A percentile compares a stretch with the other conserved stretches of the same genome.
These are phyloP conservation scores for Aleiodes testaceus DNA, from an alignment of 2,888 invertebrate genomes.

Conservation along the genomic window DNA sequence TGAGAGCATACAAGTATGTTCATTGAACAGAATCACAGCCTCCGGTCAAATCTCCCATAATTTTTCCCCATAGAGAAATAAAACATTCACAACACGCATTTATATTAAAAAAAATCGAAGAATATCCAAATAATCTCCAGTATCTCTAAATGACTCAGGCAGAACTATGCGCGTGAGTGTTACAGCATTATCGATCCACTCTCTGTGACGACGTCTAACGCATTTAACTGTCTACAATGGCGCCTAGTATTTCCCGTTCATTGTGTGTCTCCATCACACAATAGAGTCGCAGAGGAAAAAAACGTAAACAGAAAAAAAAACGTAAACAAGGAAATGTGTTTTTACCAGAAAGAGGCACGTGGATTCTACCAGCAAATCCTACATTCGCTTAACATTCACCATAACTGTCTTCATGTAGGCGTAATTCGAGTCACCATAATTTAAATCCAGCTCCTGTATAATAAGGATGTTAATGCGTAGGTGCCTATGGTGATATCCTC, in stretches of 20 bases:
- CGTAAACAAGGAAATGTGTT: constrained; percentile 11
- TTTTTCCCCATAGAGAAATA: no score
- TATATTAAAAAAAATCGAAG: neutral
- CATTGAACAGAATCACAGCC: no score
- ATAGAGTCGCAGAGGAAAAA: constrained; percentile 19
- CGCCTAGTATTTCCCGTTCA: constrained; percentile 37
- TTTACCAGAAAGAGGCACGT: constrained; percentile 39
- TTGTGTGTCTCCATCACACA: constrained; percentile 41
- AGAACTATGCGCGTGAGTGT: constrained; percentile 43
- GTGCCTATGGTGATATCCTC: neutral
- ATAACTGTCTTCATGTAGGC: constrained; percentile 13
- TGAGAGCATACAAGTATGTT: no score
- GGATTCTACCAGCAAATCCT: constrained; percentile 28
- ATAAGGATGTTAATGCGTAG: constrained; percentile 19
- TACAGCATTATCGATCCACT: constrained; percentile 28
- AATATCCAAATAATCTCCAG: neutral
- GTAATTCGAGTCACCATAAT: constrained; percentile 9
- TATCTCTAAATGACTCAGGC: constrained; percentile 9
- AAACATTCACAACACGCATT: no score
- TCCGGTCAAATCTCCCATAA: no score
- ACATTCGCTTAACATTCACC: constrained; percentile 42
- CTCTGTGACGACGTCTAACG: constrained; percentile 36
- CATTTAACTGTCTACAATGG: constrained; percentile 34
- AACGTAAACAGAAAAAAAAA: constrained; percentile 25
- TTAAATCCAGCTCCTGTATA: constrained; percentile 7